A percentile compares a stretch with the other conserved stretches of the same genome.
Evolutionary conservation across 2,113 vertebrate genomes (phyloP).

Genomic region (Etheostoma spectabile): DNA sequence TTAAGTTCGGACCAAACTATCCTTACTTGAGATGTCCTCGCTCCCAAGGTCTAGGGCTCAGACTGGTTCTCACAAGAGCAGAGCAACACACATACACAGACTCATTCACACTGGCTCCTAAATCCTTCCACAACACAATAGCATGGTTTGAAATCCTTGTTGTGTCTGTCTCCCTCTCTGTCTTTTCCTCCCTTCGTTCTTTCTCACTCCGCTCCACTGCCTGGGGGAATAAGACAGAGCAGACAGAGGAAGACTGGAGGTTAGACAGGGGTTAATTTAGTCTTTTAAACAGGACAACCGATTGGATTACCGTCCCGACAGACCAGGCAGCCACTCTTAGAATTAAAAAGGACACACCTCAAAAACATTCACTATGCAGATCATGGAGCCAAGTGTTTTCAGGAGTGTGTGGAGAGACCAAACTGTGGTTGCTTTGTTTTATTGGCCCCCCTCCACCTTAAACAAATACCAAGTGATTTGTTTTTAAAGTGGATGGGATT

Average conservation of each 20-base stretch:
- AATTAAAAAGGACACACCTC: slow-evolving; percentile 75
- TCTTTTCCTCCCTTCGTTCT: slow-evolving; percentile 10
- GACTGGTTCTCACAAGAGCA: slow-evolving; percentile 28
- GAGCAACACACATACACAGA: slow-evolving; percentile 2
- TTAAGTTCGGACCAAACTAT: background rate
- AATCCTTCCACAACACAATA: slow-evolving; percentile 44
- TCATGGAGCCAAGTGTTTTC: slow-evolving; percentile 60
- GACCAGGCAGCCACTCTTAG: slow-evolving; percentile 59
- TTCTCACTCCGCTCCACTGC: slow-evolving; percentile 10
- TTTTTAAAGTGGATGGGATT: slow-evolving; percentile 70
- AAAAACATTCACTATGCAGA: slow-evolving; percentile 72
- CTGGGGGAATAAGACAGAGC: slow-evolving; percentile 52
- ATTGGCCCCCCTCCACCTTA: slow-evolving; percentile 41
- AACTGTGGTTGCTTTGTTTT: slow-evolving; percentile 67
- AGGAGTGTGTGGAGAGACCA: slow-evolving; percentile 34
- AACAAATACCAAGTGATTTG: slow-evolving; percentile 72
- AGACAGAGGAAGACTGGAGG: slow-evolving; percentile 68
- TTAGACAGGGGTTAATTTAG: slow-evolving; percentile 78
- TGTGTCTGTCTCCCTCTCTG: slow-evolving; percentile 25
- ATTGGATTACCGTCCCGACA: slow-evolving; percentile 73
- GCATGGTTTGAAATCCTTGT: slow-evolving; percentile 47
- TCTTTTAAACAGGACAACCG: slow-evolving; percentile 74
- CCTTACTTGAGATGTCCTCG: slow-evolving; percentile 21
- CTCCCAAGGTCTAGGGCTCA: slow-evolving; percentile 33
- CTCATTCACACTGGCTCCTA: background rate